Conservation (phyloP, 2,888 invertebrate species). For the Rhagonycha lutea region DNA sequence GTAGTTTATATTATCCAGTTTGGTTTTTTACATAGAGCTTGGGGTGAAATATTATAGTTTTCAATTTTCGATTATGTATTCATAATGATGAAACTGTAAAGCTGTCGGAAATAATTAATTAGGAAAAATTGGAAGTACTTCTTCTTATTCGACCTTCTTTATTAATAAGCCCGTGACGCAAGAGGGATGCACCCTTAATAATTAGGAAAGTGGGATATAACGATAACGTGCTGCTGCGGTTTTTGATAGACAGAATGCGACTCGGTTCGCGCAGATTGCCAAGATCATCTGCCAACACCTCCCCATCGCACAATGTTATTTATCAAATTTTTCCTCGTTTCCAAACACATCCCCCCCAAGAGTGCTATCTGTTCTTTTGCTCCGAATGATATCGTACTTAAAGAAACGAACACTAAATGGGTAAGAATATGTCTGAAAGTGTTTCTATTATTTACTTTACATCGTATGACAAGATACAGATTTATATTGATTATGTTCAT, state of each 20-base stretch:
- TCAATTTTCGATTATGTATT: neutral
- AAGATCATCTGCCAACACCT: conserved; percentile 41
- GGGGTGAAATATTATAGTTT: neutral
- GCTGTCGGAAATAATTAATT: neutral
- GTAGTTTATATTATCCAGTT: conserved; percentile 31
- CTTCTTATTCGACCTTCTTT: conserved; percentile 21
- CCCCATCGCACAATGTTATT: conserved; percentile 11
- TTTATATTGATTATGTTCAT: conserved; percentile 1
- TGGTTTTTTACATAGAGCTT: neutral
- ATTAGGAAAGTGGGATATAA: conserved; percentile 25
- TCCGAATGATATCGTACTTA: conserved; percentile 21
- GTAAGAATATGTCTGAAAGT: conserved; percentile 2
- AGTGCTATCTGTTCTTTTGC: conserved; percentile 26
- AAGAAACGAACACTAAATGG: conserved; percentile 18
- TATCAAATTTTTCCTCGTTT: conserved; percentile 26
- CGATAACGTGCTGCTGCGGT: conserved; percentile 24
- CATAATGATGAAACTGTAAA: neutral
- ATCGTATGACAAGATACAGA: neutral
- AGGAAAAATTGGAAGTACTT: neutral
- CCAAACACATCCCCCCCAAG: conserved; percentile 22
- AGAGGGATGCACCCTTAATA: conserved; percentile 27
- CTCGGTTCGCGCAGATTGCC: conserved; percentile 41
- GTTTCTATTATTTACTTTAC: conserved; percentile 7
- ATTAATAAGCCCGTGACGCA: conserved; percentile 29
- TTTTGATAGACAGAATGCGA: conserved; percentile 40